phyloP scores from a whole-genome alignment of 2,888 invertebrate genomes.

The Zhuqinia jingwanae region DNA sequence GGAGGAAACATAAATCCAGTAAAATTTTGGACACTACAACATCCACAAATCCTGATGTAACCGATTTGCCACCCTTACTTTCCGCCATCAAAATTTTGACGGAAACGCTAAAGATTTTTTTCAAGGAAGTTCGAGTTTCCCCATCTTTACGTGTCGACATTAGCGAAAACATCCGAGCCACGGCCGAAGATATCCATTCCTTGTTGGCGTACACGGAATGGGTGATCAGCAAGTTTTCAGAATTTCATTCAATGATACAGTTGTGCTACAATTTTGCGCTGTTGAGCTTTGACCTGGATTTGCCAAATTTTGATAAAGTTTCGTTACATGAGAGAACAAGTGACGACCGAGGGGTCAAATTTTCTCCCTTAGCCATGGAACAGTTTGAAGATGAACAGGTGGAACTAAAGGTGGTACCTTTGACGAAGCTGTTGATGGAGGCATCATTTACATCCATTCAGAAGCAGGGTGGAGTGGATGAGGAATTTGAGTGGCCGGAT shows the following conservation, averaged over 20 bases:
- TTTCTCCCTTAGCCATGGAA: not conserved
- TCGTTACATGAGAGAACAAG: conserved; percentile 7
- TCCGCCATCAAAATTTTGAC: conserved; percentile 29
- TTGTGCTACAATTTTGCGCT: conserved; percentile 62
- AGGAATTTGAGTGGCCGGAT: conserved; percentile 50
- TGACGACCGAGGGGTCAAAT: not conserved
- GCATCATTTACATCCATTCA: not conserved
- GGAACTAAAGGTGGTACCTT: not conserved
- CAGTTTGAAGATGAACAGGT: not conserved
- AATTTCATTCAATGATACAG: conserved; percentile 56
- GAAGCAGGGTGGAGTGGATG: conserved; percentile 11
- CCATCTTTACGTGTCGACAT: conserved; percentile 22
- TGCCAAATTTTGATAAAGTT: conserved; percentile 48
- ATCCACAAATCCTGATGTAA: too few species aligned
- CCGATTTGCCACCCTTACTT: too few species aligned
- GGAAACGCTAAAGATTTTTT: conserved; percentile 25
- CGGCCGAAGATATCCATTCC: conserved; percentile 38
- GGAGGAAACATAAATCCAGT: too few species aligned
- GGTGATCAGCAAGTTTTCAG: conserved; percentile 52
- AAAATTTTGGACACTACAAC: too few species aligned
- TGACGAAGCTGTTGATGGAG: conserved; percentile 43
- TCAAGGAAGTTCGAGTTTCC: conserved; percentile 38
- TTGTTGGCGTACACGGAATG: conserved; percentile 50
- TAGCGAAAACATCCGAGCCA: conserved; percentile 12
- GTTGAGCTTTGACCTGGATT: conserved; percentile 47